Evolutionary conservation across 1,140 invertebrate species (phyloP), one percentile per base, ranked within the genome.

Genomic region (Drosophila novamexicana): DNA sequence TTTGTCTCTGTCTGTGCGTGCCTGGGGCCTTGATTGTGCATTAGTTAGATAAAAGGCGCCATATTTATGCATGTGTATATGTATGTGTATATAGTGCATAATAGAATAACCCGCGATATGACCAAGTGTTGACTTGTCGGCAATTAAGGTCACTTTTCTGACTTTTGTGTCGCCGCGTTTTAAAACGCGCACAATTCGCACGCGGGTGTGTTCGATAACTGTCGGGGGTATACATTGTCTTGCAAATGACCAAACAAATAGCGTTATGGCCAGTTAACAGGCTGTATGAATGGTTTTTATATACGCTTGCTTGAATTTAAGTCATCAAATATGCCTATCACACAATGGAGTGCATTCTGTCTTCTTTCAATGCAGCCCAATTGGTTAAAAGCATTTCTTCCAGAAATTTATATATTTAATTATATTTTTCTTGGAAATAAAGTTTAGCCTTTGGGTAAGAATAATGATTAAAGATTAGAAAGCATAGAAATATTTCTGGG

Each of bases 21-120:
- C 66, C 78, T 78, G 74, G 79, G 82, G 82, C 78, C 82, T 86
- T 86, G 82, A 64, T 86, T 75, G 79, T 86, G 83, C 83, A 86
- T 86, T 79, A 85, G 82, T 72, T 79, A 71, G 73, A 71, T 75
- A 71, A 75, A 71, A 59, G 62, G 73, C 72, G 79, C 66, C 49
- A 75, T 71, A 64, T 39, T 16, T 42, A 32, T 34, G 61, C 32
- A 66, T 37, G 53, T 32, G 70, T 22, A 56, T 36, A 49, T 56
- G 66, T 68, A 81, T 40, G 40, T 18, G 18, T 40, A 29, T 29
- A 29, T 29, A 29, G 22, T 65, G 70, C 79, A 29, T 79, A 79
- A 77, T 82, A 82, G 76, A 73, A 79, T 71, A 83, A 62, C 66
- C 62, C 32, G 83, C 71, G 79, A 86, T 83, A 86, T 64, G 72